Base-by-base conservation (phyloP, 2,888 invertebrate species). In the Rhyacophila evoluta region DNA sequence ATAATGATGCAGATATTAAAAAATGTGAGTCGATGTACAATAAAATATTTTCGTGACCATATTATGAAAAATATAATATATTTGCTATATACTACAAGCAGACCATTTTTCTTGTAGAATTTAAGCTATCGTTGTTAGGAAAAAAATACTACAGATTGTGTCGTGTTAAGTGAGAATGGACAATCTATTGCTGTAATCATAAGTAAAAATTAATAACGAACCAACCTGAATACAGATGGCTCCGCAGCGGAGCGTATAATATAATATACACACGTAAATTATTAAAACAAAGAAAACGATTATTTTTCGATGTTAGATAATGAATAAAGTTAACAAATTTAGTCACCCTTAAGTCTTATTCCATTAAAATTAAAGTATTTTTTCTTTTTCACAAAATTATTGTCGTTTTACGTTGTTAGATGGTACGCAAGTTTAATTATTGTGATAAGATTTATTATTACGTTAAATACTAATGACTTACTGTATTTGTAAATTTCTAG, bases 241-340 rank as follows among this genome's bases (percentile, higher is more conserved):
- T 55, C 55, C 55, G 25, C 10, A 55, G 0, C 10, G 55, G 19
- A 55, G 10, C 55, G 19, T 55, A 19, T 55, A 55, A 55, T 55
- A 19, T 55, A 55, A 55, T 55, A 38, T 38, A 55, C 19, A 55
- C 15, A 55, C 15, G 15, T 55, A 55, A 55, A 19, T 55, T 55
- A 55, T 55, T 55, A 55, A 69, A 69, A 69, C 28, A 69, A 69
- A 69, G 28, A 69, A 69, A 69, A 69, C 33, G 33, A 69, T 69
- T 69, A 69, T 69, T 69, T 69, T 69, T 69, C 69, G 33, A 69
- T 69, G 69, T 69, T 69, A 69, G 69, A 69, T 69, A 69, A 69
- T 69, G 69, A 69, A 69, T 29, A 33, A 29, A 69, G 33, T 29
- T 33, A 29, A n/a, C 12, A 29, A 29, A 69, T 28, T 69, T 69